Conservation (phyloP, 2,888 invertebrate genomes). For the Drosophila meridiana region DNA sequence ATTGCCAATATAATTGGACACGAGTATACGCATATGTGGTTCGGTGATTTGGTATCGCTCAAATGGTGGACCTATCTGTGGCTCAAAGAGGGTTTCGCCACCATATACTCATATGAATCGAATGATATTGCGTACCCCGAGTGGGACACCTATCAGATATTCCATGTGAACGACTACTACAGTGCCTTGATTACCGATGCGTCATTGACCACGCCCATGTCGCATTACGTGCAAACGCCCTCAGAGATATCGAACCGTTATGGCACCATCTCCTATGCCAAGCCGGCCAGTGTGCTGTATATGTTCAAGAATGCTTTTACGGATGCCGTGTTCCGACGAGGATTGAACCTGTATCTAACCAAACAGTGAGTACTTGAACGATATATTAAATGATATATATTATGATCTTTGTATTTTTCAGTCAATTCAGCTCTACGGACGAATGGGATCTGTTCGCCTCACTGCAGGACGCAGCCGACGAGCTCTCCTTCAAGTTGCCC, state of each 20-base stretch:
- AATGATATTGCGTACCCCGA: slow-evolving; percentile 85
- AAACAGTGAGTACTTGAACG: slow-evolving; percentile 57
- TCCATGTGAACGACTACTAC: slow-evolving; percentile 88
- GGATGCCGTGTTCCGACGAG: slow-evolving; percentile 61
- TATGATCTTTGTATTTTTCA: slow-evolving; percentile 28
- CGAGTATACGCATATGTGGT: slow-evolving; percentile 91
- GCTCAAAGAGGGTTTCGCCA: slow-evolving; percentile 90
- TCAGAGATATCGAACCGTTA: slow-evolving; percentile 93
- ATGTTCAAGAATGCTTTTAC: slow-evolving; percentile 75
- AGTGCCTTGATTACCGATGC: slow-evolving; percentile 67
- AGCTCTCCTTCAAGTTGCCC: slow-evolving; percentile 50
- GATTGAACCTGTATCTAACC: slow-evolving; percentile 63
- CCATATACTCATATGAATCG: slow-evolving; percentile 80
- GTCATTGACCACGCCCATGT: slow-evolving; percentile 87
- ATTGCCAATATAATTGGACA: slow-evolving; percentile 87
- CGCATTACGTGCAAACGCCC: slow-evolving; percentile 92
- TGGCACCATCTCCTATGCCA: slow-evolving; percentile 93
- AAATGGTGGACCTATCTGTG: slow-evolving; percentile 90
- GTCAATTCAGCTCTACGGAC: slow-evolving; percentile 72
- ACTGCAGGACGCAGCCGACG: slow-evolving; percentile 71
- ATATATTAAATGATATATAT: not conserved
- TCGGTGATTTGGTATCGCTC: slow-evolving; percentile 90
- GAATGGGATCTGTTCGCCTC: slow-evolving; percentile 78
- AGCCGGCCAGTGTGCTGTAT: slow-evolving; percentile 84
- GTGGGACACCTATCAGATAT: slow-evolving; percentile 91